phyloP scores from a whole-genome alignment of 2,888 invertebrate species.

The Podotricha telesiphe region DNA sequence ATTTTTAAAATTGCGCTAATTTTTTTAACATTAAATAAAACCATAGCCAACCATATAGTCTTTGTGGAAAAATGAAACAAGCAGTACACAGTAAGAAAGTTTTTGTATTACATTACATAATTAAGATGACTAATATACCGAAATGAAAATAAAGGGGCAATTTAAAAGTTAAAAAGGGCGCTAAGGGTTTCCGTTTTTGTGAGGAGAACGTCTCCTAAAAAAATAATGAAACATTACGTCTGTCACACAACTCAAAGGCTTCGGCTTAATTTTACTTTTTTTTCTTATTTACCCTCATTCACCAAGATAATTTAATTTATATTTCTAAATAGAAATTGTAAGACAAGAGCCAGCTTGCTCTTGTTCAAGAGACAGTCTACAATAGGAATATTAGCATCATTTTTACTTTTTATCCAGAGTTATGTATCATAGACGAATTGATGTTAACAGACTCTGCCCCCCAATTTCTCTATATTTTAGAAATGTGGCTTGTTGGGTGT shows the following conservation, averaged over 20 bases:
- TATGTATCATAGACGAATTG: too few species aligned
- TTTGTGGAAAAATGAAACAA: not conserved
- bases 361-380: too few species aligned
- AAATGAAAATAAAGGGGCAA: conserved; percentile 27
- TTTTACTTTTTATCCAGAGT: too few species aligned
- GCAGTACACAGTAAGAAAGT: not conserved
- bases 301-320: not conserved
- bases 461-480: too few species aligned
- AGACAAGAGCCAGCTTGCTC: not conserved
- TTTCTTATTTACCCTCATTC: conserved; percentile 2
- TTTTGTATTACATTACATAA: conserved; percentile 14
- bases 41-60: not conserved
- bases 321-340: too few species aligned
- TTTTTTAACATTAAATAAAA: too few species aligned
- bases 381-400: too few species aligned
- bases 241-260: conserved; percentile 16
- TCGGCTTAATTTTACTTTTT: conserved; percentile 20
- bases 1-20: too few species aligned
- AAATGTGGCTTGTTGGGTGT: too few species aligned
- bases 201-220: conserved; percentile 12
- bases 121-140: conserved; percentile 21
- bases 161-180: conserved; percentile 20
- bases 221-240: conserved; percentile 20
- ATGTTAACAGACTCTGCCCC: too few species aligned
- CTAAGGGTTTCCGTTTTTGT: conserved; percentile 15